Percentiles rank a stretch among this genome's conserved stretches.
These are phyloP conservation scores for Xiphydria camelus DNA, from an alignment of 2,888 invertebrate genomes.

Conservation along the genomic window DNA sequence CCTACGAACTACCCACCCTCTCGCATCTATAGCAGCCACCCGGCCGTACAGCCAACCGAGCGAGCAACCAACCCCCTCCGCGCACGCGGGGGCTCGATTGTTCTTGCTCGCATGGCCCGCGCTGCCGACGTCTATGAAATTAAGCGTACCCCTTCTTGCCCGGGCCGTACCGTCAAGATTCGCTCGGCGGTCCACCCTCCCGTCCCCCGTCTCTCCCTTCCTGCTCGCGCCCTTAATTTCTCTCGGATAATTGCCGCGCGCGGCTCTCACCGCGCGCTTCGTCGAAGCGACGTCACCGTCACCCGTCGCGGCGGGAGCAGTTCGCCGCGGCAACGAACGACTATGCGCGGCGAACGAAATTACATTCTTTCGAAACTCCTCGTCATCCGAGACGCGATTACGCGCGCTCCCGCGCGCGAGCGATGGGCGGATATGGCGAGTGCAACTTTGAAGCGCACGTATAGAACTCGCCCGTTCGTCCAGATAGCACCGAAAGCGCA, in stretches of 20 bases:
- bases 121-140: slow-evolving; percentile 42
- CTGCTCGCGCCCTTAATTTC: slow-evolving; percentile 40
- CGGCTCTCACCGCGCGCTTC: too few species aligned
- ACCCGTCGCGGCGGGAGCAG: not conserved
- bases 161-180: slow-evolving; percentile 23
- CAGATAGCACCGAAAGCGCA: not conserved
- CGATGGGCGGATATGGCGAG: too few species aligned
- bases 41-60: slow-evolving; percentile 24
- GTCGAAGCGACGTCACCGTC: not conserved
- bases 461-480: slow-evolving; percentile 37
- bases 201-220: slow-evolving; percentile 7
- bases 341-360: slow-evolving; percentile 41
- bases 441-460: too few species aligned
- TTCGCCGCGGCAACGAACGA: too few species aligned
- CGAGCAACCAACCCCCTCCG: slow-evolving; percentile 27
- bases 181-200: slow-evolving; percentile 14
- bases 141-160: slow-evolving; percentile 35
- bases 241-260: slow-evolving; percentile 41
- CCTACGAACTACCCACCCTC: slow-evolving; percentile 32
- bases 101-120: slow-evolving; percentile 43
- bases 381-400: too few species aligned
- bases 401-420: too few species aligned
- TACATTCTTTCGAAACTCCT: slow-evolving; percentile 41
- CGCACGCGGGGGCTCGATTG: slow-evolving; percentile 48
- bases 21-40: slow-evolving; percentile 23